Evolutionary conservation across 1,140 invertebrate species (phyloP).

Genomic region (Pinna nobilis): DNA sequence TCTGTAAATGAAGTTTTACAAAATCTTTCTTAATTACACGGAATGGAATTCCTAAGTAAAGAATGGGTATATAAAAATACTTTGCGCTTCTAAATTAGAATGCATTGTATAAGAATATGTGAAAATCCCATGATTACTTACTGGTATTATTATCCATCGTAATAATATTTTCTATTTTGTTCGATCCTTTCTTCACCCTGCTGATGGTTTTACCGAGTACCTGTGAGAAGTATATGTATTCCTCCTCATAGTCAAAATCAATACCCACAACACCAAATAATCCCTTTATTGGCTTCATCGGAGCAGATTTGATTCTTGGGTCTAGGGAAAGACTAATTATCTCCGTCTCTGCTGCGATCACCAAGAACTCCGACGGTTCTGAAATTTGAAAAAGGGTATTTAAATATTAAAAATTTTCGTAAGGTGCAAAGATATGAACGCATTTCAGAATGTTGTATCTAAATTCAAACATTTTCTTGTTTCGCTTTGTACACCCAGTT

Average conservation of each 20-base stretch:
- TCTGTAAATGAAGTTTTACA: too few species aligned
- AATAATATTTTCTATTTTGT: slow-evolving; percentile 52
- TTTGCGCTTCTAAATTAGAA: too few species aligned
- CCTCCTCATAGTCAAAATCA: slow-evolving; percentile 70
- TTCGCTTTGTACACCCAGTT: too few species aligned
- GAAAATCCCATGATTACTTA: neutral
- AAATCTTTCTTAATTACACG: too few species aligned
- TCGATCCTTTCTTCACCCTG: slow-evolving; percentile 50
- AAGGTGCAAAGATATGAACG: neutral
- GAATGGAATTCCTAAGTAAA: too few species aligned
- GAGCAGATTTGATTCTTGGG: slow-evolving; percentile 85
- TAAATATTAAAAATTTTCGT: neutral
- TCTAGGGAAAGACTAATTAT: slow-evolving; percentile 90
- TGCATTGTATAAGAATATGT: too few species aligned
- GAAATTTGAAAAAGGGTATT: slow-evolving; percentile 68
- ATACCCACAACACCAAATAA: slow-evolving; percentile 61
- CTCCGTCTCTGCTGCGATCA: slow-evolving; percentile 94
- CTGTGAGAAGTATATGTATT: slow-evolving; percentile 83
- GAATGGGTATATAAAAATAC: too few species aligned
- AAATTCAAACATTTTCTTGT: too few species aligned
- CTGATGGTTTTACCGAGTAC: slow-evolving; percentile 59
- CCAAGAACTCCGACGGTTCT: slow-evolving; percentile 88
- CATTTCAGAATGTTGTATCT: neutral
- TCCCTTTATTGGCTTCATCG: slow-evolving; percentile 83
- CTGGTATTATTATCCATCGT: slow-evolving; percentile 25